Evolutionary conservation across 2,797 vertebrate species (phyloP), one percentile per base, ranked within the genome.

Genomic region (Micropoecilia bifurca): DNA sequence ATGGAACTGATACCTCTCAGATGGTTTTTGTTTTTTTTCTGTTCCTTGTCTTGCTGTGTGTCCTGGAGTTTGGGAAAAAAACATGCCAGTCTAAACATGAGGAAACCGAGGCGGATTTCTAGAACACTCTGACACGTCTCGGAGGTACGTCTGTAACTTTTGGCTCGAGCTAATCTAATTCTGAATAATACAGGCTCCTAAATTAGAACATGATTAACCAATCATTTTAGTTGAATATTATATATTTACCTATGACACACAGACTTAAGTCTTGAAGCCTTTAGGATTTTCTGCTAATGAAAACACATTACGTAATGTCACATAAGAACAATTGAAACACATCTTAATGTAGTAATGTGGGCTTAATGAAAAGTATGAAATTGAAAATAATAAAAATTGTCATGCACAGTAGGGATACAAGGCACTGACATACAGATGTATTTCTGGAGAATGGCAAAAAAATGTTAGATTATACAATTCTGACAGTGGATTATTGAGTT

Each of bases 1-100:
- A 93, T 91, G 87, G 87, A 94, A 95, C 90, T 91, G 93, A 91
- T 93, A 87, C 84, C 82, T 80, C 18, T 53, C 82, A 66, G 30
- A 66, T 36, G 14, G 22, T 66, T 66, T 61, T 41, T 43, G 22
- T 66, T 66, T 61, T 39, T 36, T 61, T 41, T 25, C 63, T 13
- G 36, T 39, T 6, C 18, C 63, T 20, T 41, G 2, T 41, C 33
- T 20, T 36, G 16, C 33, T 3, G 33, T 3, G 33, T 36, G 16
- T 61, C 12, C 59, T 33, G 59, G 85, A 91, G n/a, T 83, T 68
- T 41, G 10, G 36, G 41, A 25, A 41, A 41, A 8, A 41, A 41
- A 41, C 36, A 41, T 41, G 8, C 20, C 25, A 30, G 36, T 66
- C 20, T 66, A 79, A 82, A 90, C 36, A 39, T 0, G 18, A 41